Percentiles rank a stretch among this genome's conserved stretches.
Conservation (phyloP, 2,888 invertebrate species). For the Drosophila borealis region DNA sequence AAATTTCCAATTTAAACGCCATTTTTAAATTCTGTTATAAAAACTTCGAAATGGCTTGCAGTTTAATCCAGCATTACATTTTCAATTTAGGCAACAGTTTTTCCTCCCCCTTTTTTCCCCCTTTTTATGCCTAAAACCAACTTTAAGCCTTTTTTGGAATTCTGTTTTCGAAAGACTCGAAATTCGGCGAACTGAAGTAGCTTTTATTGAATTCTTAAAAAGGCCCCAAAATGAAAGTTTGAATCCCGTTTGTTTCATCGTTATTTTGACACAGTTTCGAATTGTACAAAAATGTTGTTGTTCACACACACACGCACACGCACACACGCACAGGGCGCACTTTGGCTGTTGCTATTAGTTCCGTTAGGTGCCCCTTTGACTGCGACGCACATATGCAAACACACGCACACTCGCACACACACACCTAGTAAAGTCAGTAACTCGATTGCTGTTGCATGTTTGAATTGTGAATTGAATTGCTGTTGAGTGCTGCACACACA, state of each 20-base stretch:
- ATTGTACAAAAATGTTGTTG: slow-evolving; percentile 66
- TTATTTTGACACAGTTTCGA: slow-evolving; percentile 73
- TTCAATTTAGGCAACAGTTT: too few species aligned
- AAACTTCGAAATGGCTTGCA: too few species aligned
- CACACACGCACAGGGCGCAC: not conserved
- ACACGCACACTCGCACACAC: slow-evolving; percentile 50
- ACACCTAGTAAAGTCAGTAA: slow-evolving; percentile 45
- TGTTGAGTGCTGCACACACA: slow-evolving; percentile 71
- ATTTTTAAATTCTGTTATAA: too few species aligned
- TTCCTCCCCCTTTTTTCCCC: too few species aligned
- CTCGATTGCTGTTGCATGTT: slow-evolving; percentile 80
- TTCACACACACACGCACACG: slow-evolving; percentile 33
- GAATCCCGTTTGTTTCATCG: slow-evolving; percentile 32
- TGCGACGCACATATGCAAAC: slow-evolving; percentile 58
- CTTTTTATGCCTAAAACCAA: not conserved
- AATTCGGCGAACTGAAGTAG: not conserved
- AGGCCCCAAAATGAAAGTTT: not conserved
- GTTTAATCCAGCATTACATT: too few species aligned
- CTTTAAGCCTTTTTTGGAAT: not conserved
- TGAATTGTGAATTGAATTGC: slow-evolving; percentile 80
- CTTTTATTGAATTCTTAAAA: slow-evolving; percentile 25
- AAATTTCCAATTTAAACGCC: too few species aligned
- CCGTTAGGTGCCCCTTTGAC: slow-evolving; percentile 54
- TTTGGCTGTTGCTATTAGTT: slow-evolving; percentile 52
- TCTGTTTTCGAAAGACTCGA: not conserved